These are phyloP conservation scores for Pediacus dermestoides DNA, from an alignment of 2,888 invertebrate genomes.

Conservation along the genomic window DNA sequence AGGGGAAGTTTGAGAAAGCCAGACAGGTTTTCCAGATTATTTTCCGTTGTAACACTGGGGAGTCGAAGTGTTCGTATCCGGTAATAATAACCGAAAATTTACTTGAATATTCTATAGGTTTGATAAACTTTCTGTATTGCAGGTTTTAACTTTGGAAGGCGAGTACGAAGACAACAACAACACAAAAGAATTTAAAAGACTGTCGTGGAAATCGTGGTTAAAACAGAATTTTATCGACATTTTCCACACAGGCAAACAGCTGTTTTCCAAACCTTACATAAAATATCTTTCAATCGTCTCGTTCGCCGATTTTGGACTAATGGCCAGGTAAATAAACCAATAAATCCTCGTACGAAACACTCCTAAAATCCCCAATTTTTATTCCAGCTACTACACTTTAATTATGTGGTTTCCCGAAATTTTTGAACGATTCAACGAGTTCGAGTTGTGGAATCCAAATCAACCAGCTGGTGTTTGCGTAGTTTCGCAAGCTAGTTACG, in stretches of 20 bases:
- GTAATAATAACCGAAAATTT: slow-evolving; percentile 47
- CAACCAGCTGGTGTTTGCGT: slow-evolving; percentile 55
- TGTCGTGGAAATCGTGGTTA: slow-evolving; percentile 9
- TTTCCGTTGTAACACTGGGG: slow-evolving; percentile 55
- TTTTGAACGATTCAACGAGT: slow-evolving; percentile 61
- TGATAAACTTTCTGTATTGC: too few relatives aligned
- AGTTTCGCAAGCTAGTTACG: slow-evolving; percentile 54
- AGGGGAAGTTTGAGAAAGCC: slow-evolving; percentile 53
- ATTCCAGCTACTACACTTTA: slow-evolving; percentile 57
- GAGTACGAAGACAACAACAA: slow-evolving; percentile 33
- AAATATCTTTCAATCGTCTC: slow-evolving; percentile 55
- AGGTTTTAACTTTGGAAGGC: slow-evolving; percentile 38
- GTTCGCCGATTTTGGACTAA: slow-evolving; percentile 60
- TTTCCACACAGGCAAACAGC: slow-evolving; percentile 36
- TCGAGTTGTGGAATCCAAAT: slow-evolving; percentile 48
- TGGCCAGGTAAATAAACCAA: slow-evolving; percentile 54
- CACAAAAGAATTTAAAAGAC: slow-evolving; percentile 10
- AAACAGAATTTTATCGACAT: slow-evolving; percentile 16
- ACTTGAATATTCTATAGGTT: slow-evolving; percentile 37
- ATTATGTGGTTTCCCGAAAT: slow-evolving; percentile 72
- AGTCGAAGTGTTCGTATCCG: slow-evolving; percentile 50
- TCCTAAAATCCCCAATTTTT: slow-evolving; percentile 5
- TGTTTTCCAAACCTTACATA: slow-evolving; percentile 55
- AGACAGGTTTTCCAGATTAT: slow-evolving; percentile 55
- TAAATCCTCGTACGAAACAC: slow-evolving; percentile 7